Percentiles rank a stretch among this genome's conserved stretches.
Conservation (phyloP, 1,140 invertebrate species). For the Brachionus calyciflorus region DNA sequence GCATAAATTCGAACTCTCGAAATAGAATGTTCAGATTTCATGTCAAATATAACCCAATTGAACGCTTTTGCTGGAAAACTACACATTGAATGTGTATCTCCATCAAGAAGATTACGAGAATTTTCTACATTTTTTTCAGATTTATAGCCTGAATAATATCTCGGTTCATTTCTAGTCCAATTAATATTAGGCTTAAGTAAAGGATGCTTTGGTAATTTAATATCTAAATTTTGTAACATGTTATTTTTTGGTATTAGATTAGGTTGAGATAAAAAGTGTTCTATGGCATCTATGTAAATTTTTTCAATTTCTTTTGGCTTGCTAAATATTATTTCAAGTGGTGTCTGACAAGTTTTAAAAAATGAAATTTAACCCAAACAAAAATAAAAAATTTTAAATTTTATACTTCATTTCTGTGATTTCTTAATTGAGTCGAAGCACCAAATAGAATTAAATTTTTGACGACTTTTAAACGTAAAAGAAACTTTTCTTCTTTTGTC, state of each 20-base stretch:
- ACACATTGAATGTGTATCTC: slow-evolving; percentile 52
- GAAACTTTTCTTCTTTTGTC: background rate
- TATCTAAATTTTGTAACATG: background rate
- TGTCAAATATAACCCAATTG: slow-evolving; percentile 55
- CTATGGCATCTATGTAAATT: background rate
- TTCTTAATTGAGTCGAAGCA: slow-evolving; percentile 10
- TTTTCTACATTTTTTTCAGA: slow-evolving; percentile 50
- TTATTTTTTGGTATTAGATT: background rate
- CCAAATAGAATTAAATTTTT: slow-evolving; percentile 15
- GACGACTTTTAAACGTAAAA: slow-evolving; percentile 9
- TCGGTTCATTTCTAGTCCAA: slow-evolving; percentile 52
- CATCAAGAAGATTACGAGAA: slow-evolving; percentile 48
- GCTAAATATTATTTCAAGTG: too few species aligned
- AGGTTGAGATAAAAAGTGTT: background rate
- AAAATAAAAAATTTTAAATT: too few species aligned
- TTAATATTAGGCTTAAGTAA: slow-evolving; percentile 48
- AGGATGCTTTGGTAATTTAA: slow-evolving; percentile 51
- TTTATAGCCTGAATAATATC: slow-evolving; percentile 51
- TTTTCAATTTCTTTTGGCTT: too few species aligned
- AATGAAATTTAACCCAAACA: too few species aligned
- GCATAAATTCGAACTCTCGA: slow-evolving; percentile 54
- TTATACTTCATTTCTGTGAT: background rate
- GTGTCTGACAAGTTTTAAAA: too few species aligned
- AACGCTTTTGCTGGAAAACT: slow-evolving; percentile 51
- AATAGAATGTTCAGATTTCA: slow-evolving; percentile 52